phyloP scores from a whole-genome alignment of 2,113 vertebrate species.

The Ciconia stormi region DNA sequence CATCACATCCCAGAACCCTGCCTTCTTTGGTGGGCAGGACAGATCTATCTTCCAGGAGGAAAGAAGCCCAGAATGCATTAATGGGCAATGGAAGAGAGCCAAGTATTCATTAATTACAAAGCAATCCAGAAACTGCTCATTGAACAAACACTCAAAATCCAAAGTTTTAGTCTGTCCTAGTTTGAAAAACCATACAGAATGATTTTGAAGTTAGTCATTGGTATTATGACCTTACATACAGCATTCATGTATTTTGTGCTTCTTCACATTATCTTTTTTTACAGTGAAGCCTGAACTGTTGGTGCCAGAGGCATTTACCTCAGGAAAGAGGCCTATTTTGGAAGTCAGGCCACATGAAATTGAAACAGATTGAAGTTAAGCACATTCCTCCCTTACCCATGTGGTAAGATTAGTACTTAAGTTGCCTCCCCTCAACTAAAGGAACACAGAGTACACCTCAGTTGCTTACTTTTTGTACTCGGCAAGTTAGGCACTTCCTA shows the following conservation, averaged over 20 bases:
- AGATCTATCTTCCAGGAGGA: neutral
- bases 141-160: constrained; percentile 3
- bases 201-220: neutral
- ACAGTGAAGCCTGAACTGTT: neutral
- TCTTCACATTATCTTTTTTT: no score
- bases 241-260: neutral
- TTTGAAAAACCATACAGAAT: neutral
- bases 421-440: neutral
- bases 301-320: neutral
- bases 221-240: neutral
- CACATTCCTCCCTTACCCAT: neutral
- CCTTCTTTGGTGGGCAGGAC: neutral
- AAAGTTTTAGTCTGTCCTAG: neutral
- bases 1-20: neutral
- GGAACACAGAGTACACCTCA: neutral
- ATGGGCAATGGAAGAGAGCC: neutral
- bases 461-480: neutral
- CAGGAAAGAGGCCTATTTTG: neutral
- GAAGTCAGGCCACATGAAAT: neutral
- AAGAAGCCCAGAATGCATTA: neutral
- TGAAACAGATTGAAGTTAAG: neutral
- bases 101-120: constrained; percentile 16
- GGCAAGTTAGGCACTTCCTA: neutral
- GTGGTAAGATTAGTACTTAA: neutral
- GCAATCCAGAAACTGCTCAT: neutral